phyloP scores from a whole-genome alignment of 2,797 vertebrate species.

The Clamator glandarius region DNA sequence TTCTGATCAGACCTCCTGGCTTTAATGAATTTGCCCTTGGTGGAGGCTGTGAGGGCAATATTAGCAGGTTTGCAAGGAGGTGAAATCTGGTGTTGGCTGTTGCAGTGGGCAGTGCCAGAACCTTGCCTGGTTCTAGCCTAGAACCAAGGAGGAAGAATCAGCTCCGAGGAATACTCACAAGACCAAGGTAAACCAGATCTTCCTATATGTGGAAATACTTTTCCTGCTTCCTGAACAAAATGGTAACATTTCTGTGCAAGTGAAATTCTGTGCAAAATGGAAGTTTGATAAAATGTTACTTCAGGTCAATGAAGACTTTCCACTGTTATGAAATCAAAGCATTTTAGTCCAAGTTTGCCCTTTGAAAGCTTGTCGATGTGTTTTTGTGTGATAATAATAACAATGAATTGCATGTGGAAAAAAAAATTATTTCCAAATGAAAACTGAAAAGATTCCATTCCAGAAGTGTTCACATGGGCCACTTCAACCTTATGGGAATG shows the following conservation, averaged over 20 bases:
- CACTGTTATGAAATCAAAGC: constrained; percentile 13
- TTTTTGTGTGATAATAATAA: constrained; percentile 37
- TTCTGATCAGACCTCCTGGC: constrained; percentile 5
- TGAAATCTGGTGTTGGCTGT: not conserved
- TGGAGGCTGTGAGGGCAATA: not conserved
- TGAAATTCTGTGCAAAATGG: not conserved
- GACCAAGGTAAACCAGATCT: not conserved
- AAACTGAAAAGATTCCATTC: constrained; percentile 34
- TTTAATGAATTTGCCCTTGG: constrained; percentile 21
- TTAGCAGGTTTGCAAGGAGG: not conserved
- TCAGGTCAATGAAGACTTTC: not conserved
- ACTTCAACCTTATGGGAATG: constrained; percentile 57
- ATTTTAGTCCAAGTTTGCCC: constrained; percentile 7
- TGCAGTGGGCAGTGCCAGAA: not conserved
- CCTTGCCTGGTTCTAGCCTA: not conserved
- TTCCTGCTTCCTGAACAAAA: not conserved
- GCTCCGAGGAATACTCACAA: rapidly evolving
- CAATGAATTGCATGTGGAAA: constrained; percentile 38
- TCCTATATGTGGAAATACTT: not conserved
- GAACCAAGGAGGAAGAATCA: not conserved
- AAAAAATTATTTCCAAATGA: constrained; percentile 56
- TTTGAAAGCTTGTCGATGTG: constrained; percentile 26
- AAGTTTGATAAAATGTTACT: constrained; percentile 8
- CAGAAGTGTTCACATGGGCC: constrained; percentile 15
- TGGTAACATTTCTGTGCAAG: not conserved